Evolutionary conservation across 2,797 vertebrate genomes (phyloP).

Genomic region (Parotocinclus haroldoi): DNA sequence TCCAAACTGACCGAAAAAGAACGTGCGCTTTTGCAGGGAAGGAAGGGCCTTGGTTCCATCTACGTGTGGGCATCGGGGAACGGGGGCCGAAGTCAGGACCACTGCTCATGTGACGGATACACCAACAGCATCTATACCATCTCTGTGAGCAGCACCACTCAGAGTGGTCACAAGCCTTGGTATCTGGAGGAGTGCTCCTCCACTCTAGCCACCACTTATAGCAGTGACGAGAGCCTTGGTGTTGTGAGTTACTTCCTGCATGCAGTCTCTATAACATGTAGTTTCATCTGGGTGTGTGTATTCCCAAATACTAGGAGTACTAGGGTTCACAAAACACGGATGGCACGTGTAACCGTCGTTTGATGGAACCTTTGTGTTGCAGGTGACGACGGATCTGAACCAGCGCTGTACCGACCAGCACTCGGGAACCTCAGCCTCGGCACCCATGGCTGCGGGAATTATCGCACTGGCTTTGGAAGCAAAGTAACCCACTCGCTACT

Average conservation of each 20-base stretch:
- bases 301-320: too few relatives aligned
- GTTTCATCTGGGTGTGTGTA: too few relatives aligned
- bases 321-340: too few relatives aligned
- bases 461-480: slow-evolving; percentile 93
- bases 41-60: slow-evolving; percentile 85
- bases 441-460: slow-evolving; percentile 89
- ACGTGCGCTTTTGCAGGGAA: slow-evolving; percentile 80
- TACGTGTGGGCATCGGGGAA: slow-evolving; percentile 95
- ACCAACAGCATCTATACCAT: slow-evolving; percentile 93
- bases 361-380: slow-evolving; percentile 27
- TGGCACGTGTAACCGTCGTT: background rate
- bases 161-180: slow-evolving; percentile 76
- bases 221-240: slow-evolving; percentile 77
- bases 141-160: slow-evolving; percentile 85
- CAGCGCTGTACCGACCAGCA: slow-evolving; percentile 81
- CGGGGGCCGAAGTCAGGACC: slow-evolving; percentile 85
- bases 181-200: slow-evolving; percentile 89
- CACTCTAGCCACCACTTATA: slow-evolving; percentile 84
- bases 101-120: slow-evolving; percentile 95
- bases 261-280: background rate
- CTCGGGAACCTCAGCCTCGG: slow-evolving; percentile 83
- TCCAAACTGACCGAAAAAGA: too few relatives aligned
- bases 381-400: slow-evolving; percentile 82
- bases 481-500: slow-evolving; percentile 77
- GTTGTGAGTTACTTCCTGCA: slow-evolving; percentile 70